Base-by-base conservation (phyloP, 2,797 vertebrate species). In the Leptatherina wallacei region DNA sequence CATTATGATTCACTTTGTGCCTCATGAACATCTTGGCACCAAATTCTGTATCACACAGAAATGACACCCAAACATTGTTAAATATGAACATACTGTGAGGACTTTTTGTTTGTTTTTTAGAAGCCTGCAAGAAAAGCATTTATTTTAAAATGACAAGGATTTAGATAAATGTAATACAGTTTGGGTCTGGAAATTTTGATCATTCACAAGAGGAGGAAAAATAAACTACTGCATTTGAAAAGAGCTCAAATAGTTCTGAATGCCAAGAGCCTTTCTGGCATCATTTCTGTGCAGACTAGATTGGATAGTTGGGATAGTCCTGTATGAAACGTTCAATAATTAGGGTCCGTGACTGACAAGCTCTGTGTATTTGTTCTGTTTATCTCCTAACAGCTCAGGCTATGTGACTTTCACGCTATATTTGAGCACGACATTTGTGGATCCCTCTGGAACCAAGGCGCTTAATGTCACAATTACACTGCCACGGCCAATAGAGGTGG, bases 391-490 rank as follows among this genome's bases (percentile, higher is more conserved):
- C 66, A 78, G 77, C 68, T 54, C 27, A 20, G 70, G 65, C 80
- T 75, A 42, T 82, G 84, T 92, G 91, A 92, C 91, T 93, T 93
- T 93, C 90, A 93, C 73, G 84, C 81, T 44, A 35, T 79, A 86
- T 92, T 90, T 89, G 75, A 42, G 65, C 65, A 60, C 54, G 76
- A 85, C 87, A 84, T 89, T 90, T 77, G 74, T 35, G 74, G 80
- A 82, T 87, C 90, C 84, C 89, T 68, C 35, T 75, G 86, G 83
- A 90, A 85, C 81, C 71, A 35, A 87, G 83, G 78, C 52, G 57
- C 77, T 64, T 86, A 86, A 91, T 89, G 88, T 86, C 77, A 81
- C 84, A 88, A 85, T 89, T 85, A 87, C 71, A 64, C 73, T 67
- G 70, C 71, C 85, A 58, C 89, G 91, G 89, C 89, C 87, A 87